Evolutionary conservation across 2,888 invertebrate genomes (phyloP), one percentile per base, ranked within the genome.

Genomic region (Cabera pusaria): DNA sequence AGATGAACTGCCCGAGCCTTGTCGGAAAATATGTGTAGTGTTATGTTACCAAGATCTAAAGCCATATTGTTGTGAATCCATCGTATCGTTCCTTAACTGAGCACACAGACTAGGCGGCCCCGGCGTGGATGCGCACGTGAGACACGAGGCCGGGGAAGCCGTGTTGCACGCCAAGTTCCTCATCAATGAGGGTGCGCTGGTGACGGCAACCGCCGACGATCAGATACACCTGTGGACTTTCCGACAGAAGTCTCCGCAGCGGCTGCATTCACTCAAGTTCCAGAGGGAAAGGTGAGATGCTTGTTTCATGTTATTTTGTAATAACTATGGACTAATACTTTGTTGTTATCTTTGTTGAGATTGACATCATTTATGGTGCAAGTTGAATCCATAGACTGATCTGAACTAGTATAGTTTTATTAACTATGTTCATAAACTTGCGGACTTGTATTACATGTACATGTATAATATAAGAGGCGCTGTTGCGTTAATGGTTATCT

Each of bases 211-310:
- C 50, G 95, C 97, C 5, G 99, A 99, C 88, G 98, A 99, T 88
- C 95, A 95, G 65, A 89, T 99, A 43, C 98, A 99, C 88, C 92
- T 99, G 62, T 99, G 99, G 99, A 98, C 96, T 90, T 96, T 98
- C 90, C 91, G 97, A 64, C 95, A 98, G 93, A 97, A 97, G 90
- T 93, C 92, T 56, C 97, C 98, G 42, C 97, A 97, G 90, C 93
- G 99, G 66, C 95, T 98, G 59, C 98, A 99, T 90, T 96, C 97
- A 61, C 93, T 99, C 75, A 98, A 98, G 90, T 98, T 99, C 88
- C 97, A 98, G 86, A 93, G 97, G 72, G 98, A 98, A 90, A 95
- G 96, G 98, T 96, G 82, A 83, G 90, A n/a, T n/a, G n/a, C n/a
- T n/a, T 25, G 7, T 14, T 21, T 6, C 1, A 6, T 14, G 4